Percentiles rank a stretch among this genome's conserved stretches.
These are phyloP conservation scores for Trogon melanurus DNA, from an alignment of 2,113 vertebrate genomes.

Conservation along the genomic window DNA sequence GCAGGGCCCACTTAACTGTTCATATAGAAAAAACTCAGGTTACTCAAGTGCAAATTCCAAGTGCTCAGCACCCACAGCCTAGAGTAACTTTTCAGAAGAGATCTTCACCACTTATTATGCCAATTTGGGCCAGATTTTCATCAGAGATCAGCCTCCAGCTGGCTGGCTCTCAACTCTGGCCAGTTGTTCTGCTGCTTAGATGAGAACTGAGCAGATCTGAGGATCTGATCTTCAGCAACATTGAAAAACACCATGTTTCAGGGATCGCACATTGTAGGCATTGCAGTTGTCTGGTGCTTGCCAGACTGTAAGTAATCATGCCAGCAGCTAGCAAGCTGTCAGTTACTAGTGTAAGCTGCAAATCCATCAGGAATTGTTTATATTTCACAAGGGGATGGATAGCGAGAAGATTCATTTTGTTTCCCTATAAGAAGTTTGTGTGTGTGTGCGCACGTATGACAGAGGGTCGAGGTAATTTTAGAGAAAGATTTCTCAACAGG, in stretches of 20 bases:
- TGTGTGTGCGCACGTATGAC: accelerated
- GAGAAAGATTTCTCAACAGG: neutral
- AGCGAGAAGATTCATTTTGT: slow-evolving; percentile 1
- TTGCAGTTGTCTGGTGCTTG: neutral
- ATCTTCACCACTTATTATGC: neutral
- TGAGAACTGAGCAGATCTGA: neutral
- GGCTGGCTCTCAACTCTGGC: neutral
- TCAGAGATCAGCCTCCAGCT: neutral
- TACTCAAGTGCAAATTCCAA: neutral
- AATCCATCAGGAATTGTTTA: slow-evolving; percentile 46
- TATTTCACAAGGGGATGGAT: slow-evolving; percentile 4
- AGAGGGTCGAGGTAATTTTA: slow-evolving; percentile 30
- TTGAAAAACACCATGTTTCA: neutral
- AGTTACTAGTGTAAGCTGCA: slow-evolving; percentile 24
- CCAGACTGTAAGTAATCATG: slow-evolving; percentile 51
- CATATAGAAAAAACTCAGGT: neutral
- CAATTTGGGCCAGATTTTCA: neutral
- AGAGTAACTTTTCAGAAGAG: neutral
- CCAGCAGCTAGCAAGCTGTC: slow-evolving; percentile 60
- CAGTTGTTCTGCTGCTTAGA: slow-evolving; percentile 3
- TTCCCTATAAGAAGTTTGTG: neutral
- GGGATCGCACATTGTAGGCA: neutral
- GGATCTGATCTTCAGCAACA: neutral
- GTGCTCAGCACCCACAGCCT: neutral
- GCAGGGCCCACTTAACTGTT: neutral